Conservation (phyloP, 2,797 vertebrate genomes). For the Amblyraja radiata region DNA sequence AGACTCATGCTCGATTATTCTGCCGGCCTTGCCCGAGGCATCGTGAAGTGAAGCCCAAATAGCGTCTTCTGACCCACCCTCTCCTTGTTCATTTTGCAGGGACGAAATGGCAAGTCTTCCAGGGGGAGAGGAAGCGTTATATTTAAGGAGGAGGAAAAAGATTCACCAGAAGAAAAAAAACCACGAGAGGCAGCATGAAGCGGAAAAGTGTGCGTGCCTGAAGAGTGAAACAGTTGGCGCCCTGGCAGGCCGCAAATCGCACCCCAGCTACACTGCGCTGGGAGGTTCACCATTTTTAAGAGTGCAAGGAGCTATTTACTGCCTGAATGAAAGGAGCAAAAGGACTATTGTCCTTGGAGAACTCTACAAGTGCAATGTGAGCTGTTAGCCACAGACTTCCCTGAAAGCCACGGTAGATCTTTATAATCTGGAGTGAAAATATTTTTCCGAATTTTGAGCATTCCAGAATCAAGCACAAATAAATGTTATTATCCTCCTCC, state of each 20-base stretch:
- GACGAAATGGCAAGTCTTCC: not conserved
- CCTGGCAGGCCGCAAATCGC: not conserved
- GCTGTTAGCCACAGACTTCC: not conserved
- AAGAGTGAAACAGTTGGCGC: too few relatives aligned
- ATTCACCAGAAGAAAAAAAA: conserved; percentile 2
- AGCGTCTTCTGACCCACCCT: not conserved
- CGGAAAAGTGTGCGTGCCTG: not conserved
- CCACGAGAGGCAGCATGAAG: not conserved
- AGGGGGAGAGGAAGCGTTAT: not conserved
- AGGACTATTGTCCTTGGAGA: not conserved
- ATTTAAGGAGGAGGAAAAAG: not conserved
- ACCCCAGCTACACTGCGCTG: not conserved
- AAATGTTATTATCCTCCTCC: not conserved
- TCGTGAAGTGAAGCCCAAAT: not conserved
- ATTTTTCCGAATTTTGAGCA: not conserved
- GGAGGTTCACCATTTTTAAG: not conserved
- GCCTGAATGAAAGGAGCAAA: not conserved
- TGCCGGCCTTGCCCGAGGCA: too few relatives aligned
- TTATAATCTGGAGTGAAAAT: conserved; percentile 14
- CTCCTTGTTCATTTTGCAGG: not conserved
- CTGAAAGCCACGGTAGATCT: not conserved
- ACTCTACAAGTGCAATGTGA: not conserved
- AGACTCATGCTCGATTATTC: too few relatives aligned
- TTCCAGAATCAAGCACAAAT: conserved; percentile 34
- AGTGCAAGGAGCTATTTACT: not conserved